Evolutionary conservation across 2,888 invertebrate species (phyloP).

Genomic region (Callimorpha dominula): DNA sequence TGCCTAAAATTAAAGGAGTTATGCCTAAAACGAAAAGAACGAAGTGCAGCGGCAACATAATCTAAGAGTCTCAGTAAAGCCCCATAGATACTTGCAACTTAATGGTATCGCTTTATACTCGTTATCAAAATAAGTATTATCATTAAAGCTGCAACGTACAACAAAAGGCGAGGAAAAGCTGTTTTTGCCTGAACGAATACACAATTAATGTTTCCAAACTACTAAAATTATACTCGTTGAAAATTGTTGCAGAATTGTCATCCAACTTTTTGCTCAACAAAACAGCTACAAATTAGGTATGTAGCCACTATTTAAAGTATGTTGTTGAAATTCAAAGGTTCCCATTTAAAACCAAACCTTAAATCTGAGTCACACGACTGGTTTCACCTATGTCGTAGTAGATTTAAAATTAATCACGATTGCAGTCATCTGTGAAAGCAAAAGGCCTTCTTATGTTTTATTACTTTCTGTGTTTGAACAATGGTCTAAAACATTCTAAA

Average conservation of each 20-base stretch:
- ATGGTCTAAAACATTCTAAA: neutral
- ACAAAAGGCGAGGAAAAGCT: neutral
- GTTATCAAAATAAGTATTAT: neutral
- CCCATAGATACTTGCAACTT: neutral
- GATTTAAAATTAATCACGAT: conserved; percentile 45
- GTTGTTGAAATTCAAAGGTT: conserved; percentile 23
- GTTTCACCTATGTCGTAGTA: conserved; percentile 33
- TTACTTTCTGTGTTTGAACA: conserved; percentile 19
- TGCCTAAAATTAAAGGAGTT: no score
- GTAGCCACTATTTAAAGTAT: conserved; percentile 18
- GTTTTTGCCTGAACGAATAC: conserved; percentile 9
- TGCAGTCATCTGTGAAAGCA: conserved; percentile 25
- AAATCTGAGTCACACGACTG: conserved; percentile 28
- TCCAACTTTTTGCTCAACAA: conserved; percentile 17
- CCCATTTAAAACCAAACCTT: conserved; percentile 33
- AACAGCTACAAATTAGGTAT: conserved; percentile 24
- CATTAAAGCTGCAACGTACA: neutral
- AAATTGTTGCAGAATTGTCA: conserved; percentile 29
- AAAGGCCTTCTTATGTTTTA: conserved; percentile 24
- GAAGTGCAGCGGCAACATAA: neutral
- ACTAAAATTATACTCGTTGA: conserved; percentile 28
- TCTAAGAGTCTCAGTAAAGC: neutral
- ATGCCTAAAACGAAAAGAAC: no score
- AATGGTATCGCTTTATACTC: neutral
- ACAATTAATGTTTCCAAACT: conserved; percentile 26